phyloP scores from a whole-genome alignment of 2,888 invertebrate species.

The Hemicrepidius hirtus region DNA sequence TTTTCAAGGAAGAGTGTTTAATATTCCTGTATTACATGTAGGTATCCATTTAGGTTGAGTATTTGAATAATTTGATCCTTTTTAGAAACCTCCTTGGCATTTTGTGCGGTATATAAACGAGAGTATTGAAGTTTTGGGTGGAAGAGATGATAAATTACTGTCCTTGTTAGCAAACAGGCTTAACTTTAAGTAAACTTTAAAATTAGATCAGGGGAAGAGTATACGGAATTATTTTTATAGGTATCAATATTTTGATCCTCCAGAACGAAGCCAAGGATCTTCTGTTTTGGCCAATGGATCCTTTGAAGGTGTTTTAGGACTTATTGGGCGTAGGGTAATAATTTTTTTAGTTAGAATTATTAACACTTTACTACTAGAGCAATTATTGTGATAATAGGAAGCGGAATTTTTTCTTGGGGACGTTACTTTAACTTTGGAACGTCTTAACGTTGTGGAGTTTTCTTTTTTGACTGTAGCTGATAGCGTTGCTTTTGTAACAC shows the following conservation, averaged over 20 bases:
- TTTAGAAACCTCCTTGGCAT: conserved; percentile 83
- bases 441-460: conserved; percentile 83
- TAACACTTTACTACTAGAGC: too few species aligned
- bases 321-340: conserved; percentile 81
- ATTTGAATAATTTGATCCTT: conserved; percentile 40
- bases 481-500: conserved; percentile 85
- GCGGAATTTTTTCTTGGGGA: conserved; percentile 86
- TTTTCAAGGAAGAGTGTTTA: conserved; percentile 79
- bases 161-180: conserved; percentile 78
- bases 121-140: conserved; percentile 78
- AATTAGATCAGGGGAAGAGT: too few species aligned
- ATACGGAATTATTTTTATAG: conserved; percentile 69
- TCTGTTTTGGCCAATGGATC: conserved; percentile 78
- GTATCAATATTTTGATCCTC: conserved; percentile 83
- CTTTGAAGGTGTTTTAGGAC: conserved; percentile 82
- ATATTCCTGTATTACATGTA: conserved; percentile 84
- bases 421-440: conserved; percentile 83
- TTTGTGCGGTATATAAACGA: conserved; percentile 80
- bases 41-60: conserved; percentile 60
- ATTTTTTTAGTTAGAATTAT: too few species aligned
- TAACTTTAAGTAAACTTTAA: conserved; percentile 79
- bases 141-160: conserved; percentile 82
- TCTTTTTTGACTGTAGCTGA: conserved; percentile 85
- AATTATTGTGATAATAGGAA: conserved; percentile 70
- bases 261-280: conserved; percentile 83